These are phyloP conservation scores for Akabosia matsudoensis DNA, from an alignment of 1,140 invertebrate genomes.

Conservation along the genomic window DNA sequence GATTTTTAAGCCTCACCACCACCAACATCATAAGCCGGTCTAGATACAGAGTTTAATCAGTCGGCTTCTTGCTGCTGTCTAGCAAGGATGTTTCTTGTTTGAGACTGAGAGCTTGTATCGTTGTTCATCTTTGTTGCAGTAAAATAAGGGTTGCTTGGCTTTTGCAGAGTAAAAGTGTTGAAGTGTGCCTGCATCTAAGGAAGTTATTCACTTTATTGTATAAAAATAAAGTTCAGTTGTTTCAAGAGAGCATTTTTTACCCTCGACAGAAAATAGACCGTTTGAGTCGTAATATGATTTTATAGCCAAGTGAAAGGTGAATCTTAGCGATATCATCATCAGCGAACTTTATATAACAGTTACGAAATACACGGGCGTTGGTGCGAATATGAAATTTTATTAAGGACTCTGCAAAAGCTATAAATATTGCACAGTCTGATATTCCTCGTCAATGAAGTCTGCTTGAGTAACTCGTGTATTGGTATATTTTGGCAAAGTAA, in stretches of 20 bases:
- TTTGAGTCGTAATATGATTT: not conserved
- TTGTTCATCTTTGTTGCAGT: not conserved
- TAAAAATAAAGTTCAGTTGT: not conserved
- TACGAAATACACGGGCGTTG: not conserved
- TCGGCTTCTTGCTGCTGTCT: constrained; percentile 15
- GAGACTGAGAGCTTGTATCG: not conserved
- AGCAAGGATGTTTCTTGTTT: not conserved
- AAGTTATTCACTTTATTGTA: too few relatives aligned
- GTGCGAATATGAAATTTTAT: not conserved
- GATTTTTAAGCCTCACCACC: not conserved
- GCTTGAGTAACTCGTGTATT: too few relatives aligned
- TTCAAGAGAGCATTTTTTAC: too few relatives aligned
- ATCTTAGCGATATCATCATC: too few relatives aligned
- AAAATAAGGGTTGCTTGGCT: not conserved
- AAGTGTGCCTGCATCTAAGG: too few relatives aligned
- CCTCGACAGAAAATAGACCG: not conserved
- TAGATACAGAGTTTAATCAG: not conserved
- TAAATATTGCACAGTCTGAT: not conserved
- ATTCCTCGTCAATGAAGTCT: too few relatives aligned
- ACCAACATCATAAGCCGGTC: constrained; percentile 11
- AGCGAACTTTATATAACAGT: too few relatives aligned
- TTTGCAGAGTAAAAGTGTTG: not conserved
- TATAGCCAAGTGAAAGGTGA: not conserved
- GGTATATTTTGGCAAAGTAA: too few relatives aligned
- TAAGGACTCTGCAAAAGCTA: too few relatives aligned